Conservation (phyloP, 2,888 invertebrate species). For the Linnaemya vulpina region DNA sequence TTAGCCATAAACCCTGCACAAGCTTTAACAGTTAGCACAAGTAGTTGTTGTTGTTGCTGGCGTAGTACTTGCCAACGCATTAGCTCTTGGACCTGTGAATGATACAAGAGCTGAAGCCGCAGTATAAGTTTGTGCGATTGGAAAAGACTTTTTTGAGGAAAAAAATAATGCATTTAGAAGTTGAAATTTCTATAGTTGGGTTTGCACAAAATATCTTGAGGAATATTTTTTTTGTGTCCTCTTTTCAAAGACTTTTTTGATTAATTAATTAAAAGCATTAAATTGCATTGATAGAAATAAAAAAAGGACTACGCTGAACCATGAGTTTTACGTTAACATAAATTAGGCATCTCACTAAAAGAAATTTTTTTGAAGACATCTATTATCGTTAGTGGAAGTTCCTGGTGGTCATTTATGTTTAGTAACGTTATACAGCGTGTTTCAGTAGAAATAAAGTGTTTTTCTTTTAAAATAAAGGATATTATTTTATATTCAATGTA, state of each 20-base stretch:
- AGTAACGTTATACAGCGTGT: too few relatives aligned
- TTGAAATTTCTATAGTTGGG: constrained; percentile 30
- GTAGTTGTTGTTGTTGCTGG: constrained; percentile 1
- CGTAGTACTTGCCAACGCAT: background rate
- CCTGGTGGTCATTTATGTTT: too few relatives aligned
- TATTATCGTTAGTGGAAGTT: too few relatives aligned
- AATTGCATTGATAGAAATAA: background rate
- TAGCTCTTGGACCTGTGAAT: background rate
- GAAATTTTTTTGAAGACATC: too few relatives aligned
- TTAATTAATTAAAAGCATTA: constrained; percentile 31
- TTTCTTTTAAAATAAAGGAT: too few relatives aligned
- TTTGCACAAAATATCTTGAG: constrained; percentile 15
- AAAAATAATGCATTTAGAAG: constrained; percentile 4
- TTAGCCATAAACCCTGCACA: constrained; percentile 61
- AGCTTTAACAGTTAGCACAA: constrained; percentile 49
- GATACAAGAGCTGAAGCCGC: background rate
- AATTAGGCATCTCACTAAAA: too few relatives aligned
- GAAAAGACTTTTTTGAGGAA: constrained; percentile 16
- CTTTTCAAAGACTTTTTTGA: background rate
- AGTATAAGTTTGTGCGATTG: constrained; percentile 12
- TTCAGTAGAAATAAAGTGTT: too few relatives aligned
- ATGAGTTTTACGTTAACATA: too few relatives aligned
- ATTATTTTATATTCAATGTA: too few relatives aligned
- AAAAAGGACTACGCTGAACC: too few relatives aligned
- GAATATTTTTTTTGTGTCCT: constrained; percentile 16